Base-by-base conservation (phyloP, 2,113 vertebrate genomes). In the Aptenodytes forsteri region DNA sequence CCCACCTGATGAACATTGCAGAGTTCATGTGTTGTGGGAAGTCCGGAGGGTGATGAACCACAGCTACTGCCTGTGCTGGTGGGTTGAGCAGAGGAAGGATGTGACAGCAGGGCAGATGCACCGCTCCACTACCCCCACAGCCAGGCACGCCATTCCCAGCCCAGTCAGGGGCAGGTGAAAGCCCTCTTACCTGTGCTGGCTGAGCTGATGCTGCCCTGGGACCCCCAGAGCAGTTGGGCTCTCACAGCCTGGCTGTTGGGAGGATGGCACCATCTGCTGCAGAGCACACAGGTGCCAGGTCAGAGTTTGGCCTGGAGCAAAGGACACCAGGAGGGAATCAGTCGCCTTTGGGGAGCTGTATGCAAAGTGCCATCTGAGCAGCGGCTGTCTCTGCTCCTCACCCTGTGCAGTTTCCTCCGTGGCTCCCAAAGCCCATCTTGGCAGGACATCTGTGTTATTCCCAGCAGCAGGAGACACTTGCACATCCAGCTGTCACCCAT, bases 21-120 rank as follows among this genome's bases (percentile, higher is more conserved):
- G 34, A 62, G 32, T 44, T 34, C 3, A 2, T 1, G 13, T 50
- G 56, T 11, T 64, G 22, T 34, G 18, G 30, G 30, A 83, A 71
- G 36, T 13, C 32, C 0, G 0, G n/a, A 80, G 30, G 7, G 5
- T 0, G 3, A 69, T 8, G 34, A 69, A 56, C 22, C 7, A 46
- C 64, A n/a, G 58, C 2, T 2, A 29, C 13, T 42, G 16, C 22
- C 40, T n/a, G 13, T 22, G 22, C 20, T 52, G 44, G 11, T 40
- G 20, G 17, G 11, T 11, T 64, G 65, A 49, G 22, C 8, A 25
- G 64, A 82, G 11, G n/a, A 81, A 81, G 17, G 29, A 77, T 40
- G 10, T 15, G n/a, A 76, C 14, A 44, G n/a, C 30, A 61, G 64
- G 26, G 16, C 1, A 1, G 40, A 49, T 38, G 40, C 8, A 26